Percentiles rank a stretch among this genome's conserved stretches.
phyloP scores from a whole-genome alignment of 2,888 invertebrate species.

The Ashinkailepas kermadecensis region DNA sequence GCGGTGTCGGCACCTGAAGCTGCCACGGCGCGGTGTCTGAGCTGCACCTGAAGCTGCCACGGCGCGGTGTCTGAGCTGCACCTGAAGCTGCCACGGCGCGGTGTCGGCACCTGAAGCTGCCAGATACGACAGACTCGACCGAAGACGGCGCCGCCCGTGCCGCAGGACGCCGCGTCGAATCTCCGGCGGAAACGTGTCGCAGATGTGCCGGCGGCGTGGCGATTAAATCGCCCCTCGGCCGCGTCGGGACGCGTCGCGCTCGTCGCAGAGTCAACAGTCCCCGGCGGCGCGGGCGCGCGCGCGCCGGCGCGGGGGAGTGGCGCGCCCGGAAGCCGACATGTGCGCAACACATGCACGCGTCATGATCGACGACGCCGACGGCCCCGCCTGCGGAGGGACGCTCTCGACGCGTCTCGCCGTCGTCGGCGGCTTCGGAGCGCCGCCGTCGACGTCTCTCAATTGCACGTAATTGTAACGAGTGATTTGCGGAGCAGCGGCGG shows the following conservation, averaged over 20 bases:
- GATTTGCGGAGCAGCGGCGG: background rate
- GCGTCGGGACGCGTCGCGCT: background rate
- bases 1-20: too few species aligned
- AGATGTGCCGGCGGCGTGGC: background rate
- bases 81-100: too few species aligned
- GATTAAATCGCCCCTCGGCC: slow-evolving; percentile 3
- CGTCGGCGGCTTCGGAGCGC: background rate
- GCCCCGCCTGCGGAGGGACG: background rate
- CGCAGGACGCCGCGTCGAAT: background rate
- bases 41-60: too few species aligned
- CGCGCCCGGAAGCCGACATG: background rate
- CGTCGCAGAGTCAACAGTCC: background rate
- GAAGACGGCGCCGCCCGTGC: background rate
- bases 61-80: too few species aligned
- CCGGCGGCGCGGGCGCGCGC: background rate
- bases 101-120: too few species aligned
- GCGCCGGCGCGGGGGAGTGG: background rate
- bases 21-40: too few species aligned
- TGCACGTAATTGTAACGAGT: slow-evolving; percentile 9
- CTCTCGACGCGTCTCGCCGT: background rate
- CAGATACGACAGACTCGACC: background rate
- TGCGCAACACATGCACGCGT: background rate
- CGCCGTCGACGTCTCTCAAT: background rate
- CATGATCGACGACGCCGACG: background rate
- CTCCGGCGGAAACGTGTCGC: background rate